Evolutionary conservation across 2,888 invertebrate species (phyloP).

Genomic region (Elaeidobius kamerunicus): DNA sequence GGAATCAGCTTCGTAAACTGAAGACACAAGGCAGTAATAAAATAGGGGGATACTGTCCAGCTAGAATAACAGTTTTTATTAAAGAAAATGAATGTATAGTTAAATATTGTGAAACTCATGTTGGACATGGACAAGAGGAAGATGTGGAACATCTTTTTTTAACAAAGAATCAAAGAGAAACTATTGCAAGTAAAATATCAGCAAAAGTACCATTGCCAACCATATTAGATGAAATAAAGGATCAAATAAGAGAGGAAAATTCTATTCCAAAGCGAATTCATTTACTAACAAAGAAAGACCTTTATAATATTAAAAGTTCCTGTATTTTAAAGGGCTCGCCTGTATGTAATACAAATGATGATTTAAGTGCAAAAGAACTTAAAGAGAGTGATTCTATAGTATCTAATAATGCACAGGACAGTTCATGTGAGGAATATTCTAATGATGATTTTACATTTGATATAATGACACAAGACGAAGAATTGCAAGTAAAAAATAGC

Average conservation of each 20-base stretch:
- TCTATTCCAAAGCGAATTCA: conserved; percentile 21
- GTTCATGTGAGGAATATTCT: too few species aligned
- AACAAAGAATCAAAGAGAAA: conserved; percentile 4
- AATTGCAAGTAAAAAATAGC: too few species aligned
- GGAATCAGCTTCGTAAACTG: conserved; percentile 3
- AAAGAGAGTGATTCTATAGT: conserved; percentile 22
- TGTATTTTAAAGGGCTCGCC: conserved; percentile 22
- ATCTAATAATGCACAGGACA: conserved; percentile 32
- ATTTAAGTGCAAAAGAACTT: conserved; percentile 24
- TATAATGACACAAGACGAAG: too few species aligned
- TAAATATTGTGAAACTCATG: conserved; percentile 1
- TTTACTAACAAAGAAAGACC: conserved; percentile 29
- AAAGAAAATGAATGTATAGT: conserved; percentile 3
- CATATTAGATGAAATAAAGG: conserved; percentile 28
- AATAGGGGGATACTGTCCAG: conserved; percentile 4
- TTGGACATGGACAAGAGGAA: conserved; percentile 2
- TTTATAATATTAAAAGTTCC: conserved; percentile 28
- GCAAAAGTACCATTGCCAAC: conserved; percentile 28
- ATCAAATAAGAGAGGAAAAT: conserved; percentile 17
- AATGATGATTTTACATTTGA: too few species aligned
- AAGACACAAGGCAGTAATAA: conserved; percentile 3
- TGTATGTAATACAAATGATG: conserved; percentile 20
- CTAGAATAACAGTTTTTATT: conserved; percentile 4
- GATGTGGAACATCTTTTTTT: conserved; percentile 3
- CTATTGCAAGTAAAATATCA: conserved; percentile 9